Base-by-base conservation (phyloP, 2,888 invertebrate species). In the Plebejus argus region DNA sequence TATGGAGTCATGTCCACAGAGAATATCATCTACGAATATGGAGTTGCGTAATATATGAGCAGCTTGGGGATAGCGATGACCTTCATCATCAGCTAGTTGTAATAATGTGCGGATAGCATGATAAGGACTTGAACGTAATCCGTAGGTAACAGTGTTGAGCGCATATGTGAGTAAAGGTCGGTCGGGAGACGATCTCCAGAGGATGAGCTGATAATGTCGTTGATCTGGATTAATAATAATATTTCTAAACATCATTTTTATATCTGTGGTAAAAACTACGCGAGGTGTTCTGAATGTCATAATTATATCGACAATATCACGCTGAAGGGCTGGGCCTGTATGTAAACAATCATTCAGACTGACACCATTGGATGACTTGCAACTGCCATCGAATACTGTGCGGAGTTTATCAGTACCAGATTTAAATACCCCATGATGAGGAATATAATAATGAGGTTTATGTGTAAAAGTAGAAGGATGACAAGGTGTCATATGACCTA, bases 201-300 rank as follows among this genome's bases (percentile, higher is more conserved):
- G 75, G 15, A 79, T 77, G 15, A 79, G 76, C 66, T 79, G 77
- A 28, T 75, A 79, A n/a, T 61, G 61, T 23, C 77, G 70, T 33
- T 79, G 66, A 45, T 77, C 77, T 7, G 79, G 72, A 20, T 71
- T 58, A n/a, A 79, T 76, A 2, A 77, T 33, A 20, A 76, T 79
- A 12, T 76, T 76, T 35, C 79, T 61, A 10, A 76, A 79, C 79
- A 79, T 79, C 76, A 78, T 76, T 28, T 66, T 71, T 23, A 78
- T 78, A 39, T 28, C 28, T 28, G 28, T 28, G 28, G 28, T 28
- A 28, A 28, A 28, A 1, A 28, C 28, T 28, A 28, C 28, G 0
- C 28, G 28, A 0, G 1, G 28, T 28, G 28, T 28, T 2, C 78
- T 76, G 0, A 18, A 78, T 76, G 23, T 76, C 74, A 53, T 39